These are phyloP conservation scores for Chauna torquata DNA, from an alignment of 2,113 vertebrate species.

Conservation along the genomic window DNA sequence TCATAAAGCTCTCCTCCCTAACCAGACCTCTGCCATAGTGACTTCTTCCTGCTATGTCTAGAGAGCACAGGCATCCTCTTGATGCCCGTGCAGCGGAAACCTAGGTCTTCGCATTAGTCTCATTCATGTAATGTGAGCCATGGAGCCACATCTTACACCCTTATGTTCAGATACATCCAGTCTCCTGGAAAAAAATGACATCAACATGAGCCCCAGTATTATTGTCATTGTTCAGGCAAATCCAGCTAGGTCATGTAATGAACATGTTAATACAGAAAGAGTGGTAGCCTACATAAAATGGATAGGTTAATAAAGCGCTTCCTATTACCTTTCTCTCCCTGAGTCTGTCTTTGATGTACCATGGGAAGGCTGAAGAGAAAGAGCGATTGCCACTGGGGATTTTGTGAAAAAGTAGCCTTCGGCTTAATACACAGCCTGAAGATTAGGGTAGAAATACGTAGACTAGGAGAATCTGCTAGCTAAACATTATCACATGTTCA, in stretches of 20 bases:
- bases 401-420: conserved; percentile 27
- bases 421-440: conserved; percentile 46
- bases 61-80: background rate
- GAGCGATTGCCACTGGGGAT: background rate
- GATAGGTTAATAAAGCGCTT: conserved; percentile 15
- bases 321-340: background rate
- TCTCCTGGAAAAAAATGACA: background rate
- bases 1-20: background rate
- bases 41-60: background rate
- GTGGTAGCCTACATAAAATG: conserved; percentile 2
- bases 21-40: background rate
- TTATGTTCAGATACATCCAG: background rate
- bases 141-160: background rate
- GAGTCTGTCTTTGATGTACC: conserved; percentile 37
- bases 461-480: conserved; percentile 60
- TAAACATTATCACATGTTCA: conserved; percentile 62
- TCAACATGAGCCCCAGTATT: background rate
- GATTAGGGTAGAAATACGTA: conserved; percentile 67
- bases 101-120: background rate
- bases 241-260: background rate
- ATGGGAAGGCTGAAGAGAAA: conserved; percentile 5
- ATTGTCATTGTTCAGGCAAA: background rate
- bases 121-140: background rate
- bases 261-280: background rate
- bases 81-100: background rate